Percentiles rank a stretch among this genome's conserved stretches.
phyloP scores from a whole-genome alignment of 1,140 invertebrate species.

The Bombus huntii region DNA sequence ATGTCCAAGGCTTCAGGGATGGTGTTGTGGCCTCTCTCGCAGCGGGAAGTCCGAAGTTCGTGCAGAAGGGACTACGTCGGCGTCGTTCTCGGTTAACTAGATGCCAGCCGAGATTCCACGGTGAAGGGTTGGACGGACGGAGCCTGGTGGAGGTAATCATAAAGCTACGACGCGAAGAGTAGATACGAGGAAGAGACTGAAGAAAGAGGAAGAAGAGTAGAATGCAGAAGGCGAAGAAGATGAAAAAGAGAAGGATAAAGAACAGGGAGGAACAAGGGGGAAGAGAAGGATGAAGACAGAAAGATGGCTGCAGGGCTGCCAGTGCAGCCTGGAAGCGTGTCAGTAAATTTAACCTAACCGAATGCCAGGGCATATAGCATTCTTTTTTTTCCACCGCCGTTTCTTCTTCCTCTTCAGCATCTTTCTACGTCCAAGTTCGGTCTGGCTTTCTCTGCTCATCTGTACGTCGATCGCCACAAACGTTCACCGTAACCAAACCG shows the following conservation, averaged over 20 bases:
- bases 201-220: background rate
- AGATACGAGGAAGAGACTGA: background rate
- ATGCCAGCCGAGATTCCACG: conserved; percentile 71
- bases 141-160: conserved; percentile 68
- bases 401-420: conserved; percentile 51
- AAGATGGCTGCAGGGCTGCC: conserved; percentile 58
- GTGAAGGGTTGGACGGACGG: conserved; percentile 69
- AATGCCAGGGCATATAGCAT: conserved; percentile 62
- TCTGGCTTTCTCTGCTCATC: background rate
- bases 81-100: conserved; percentile 70
- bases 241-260: background rate
- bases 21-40: conserved; percentile 67
- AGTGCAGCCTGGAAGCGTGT: conserved; percentile 66
- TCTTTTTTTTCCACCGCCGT: background rate
- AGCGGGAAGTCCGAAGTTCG: conserved; percentile 69
- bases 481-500: conserved; percentile 3
- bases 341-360: conserved; percentile 73
- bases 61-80: conserved; percentile 68
- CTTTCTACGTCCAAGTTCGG: conserved; percentile 10
- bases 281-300: conserved; percentile 13
- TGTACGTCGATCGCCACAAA: conserved; percentile 30
- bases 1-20: conserved; percentile 54
- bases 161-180: conserved; percentile 61
- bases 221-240: background rate
- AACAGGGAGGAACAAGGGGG: background rate